These are phyloP conservation scores for Saturnia pavonia DNA, from an alignment of 2,888 invertebrate species.

Conservation along the genomic window DNA sequence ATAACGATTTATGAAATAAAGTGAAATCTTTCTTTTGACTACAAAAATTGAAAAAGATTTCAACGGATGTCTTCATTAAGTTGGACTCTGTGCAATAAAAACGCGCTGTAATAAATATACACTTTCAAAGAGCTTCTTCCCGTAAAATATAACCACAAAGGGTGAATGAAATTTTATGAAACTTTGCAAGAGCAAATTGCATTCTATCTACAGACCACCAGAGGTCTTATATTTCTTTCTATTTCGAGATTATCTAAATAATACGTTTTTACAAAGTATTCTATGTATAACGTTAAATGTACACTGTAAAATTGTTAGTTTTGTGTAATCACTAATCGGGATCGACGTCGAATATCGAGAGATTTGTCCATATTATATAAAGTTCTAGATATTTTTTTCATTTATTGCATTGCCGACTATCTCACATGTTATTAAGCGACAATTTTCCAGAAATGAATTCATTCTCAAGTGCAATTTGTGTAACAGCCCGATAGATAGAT, in stretches of 20 bases:
- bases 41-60: background rate
- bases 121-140: conserved; percentile 6
- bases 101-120: background rate
- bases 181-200: conserved; percentile 3
- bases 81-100: background rate
- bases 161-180: background rate
- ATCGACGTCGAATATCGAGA: background rate
- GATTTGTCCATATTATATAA: too few relatives aligned
- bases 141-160: background rate
- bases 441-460: too few relatives aligned
- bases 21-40: background rate
- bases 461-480: too few relatives aligned
- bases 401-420: too few relatives aligned
- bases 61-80: conserved; percentile 1
- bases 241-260: background rate
- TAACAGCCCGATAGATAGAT: too few relatives aligned
- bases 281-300: background rate
- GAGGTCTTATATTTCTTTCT: conserved; percentile 6
- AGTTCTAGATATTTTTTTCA: too few relatives aligned
- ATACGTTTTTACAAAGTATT: background rate
- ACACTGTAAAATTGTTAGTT: background rate
- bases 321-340: background rate
- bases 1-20: background rate
- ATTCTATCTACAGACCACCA: background rate
- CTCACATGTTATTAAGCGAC: too few relatives aligned